Conservation (phyloP, 2,888 invertebrate genomes). For the Odontocerum albicorne region DNA sequence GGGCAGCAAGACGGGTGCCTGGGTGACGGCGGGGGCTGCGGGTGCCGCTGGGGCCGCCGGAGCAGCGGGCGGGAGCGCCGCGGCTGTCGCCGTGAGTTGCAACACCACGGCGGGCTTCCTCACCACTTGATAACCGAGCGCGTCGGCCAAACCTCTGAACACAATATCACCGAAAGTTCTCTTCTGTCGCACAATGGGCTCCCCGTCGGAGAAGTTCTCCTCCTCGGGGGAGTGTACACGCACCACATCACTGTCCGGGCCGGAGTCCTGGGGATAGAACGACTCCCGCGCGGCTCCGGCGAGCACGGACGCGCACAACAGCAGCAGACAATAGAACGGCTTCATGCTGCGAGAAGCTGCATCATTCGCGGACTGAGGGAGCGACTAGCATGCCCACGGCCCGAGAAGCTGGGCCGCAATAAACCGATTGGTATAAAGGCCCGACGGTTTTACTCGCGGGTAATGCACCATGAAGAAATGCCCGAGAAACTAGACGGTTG, state of each 20-base stretch:
- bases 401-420: constrained; percentile 26
- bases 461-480: constrained; percentile 35
- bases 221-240: not conserved
- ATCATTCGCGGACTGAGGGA: too few relatives aligned
- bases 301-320: constrained; percentile 6
- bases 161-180: constrained; percentile 56
- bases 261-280: constrained; percentile 6
- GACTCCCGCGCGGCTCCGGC: not conserved
- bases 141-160: constrained; percentile 56
- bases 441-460: constrained; percentile 34
- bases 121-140: constrained; percentile 51
- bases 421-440: constrained; percentile 23
- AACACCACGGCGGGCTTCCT: constrained; percentile 42
- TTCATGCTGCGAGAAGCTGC: constrained; percentile 2
- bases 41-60: constrained; percentile 50
- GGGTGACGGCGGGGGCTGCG: constrained; percentile 40
- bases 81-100: constrained; percentile 41
- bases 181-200: constrained; percentile 47
- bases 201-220: constrained; percentile 4
- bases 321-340: too few relatives aligned
- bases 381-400: constrained; percentile 21
- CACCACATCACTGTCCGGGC: not conserved
- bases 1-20: constrained; percentile 39
- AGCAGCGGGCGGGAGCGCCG: constrained; percentile 51
- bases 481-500: constrained; percentile 31